phyloP scores from a whole-genome alignment of 2,113 vertebrate genomes.

The Pachyramphus minor region DNA sequence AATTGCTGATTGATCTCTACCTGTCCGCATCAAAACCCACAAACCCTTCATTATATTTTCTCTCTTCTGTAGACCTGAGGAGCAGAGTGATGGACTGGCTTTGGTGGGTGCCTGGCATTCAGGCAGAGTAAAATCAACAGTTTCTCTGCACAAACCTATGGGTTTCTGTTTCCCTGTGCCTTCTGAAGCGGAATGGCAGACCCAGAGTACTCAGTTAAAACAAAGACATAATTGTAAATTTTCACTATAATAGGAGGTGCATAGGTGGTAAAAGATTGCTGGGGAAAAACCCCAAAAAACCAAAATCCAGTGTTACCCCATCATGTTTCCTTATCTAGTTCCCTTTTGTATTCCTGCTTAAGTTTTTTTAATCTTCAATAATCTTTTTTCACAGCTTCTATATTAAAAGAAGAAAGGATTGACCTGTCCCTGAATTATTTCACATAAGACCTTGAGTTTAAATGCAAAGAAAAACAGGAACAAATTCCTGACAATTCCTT shows the following conservation, averaged over 20 bases:
- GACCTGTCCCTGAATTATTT: background rate
- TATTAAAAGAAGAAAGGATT: background rate
- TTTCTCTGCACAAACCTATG: background rate
- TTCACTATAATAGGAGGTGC: background rate
- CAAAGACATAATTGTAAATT: background rate
- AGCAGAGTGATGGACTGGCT: background rate
- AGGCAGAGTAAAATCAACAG: background rate
- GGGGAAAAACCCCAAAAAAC: accelerated
- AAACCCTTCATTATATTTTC: background rate
- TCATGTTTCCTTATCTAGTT: background rate
- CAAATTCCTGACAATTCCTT: background rate
- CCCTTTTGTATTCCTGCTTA: background rate
- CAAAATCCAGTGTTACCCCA: background rate
- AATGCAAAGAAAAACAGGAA: background rate
- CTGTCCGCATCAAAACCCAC: background rate
- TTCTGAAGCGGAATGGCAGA: background rate
- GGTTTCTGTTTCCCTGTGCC: background rate
- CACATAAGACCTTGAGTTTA: background rate
- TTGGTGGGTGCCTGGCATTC: background rate
- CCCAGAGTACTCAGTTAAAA: background rate
- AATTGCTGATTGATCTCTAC: background rate
- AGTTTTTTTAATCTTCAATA: background rate
- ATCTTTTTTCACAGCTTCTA: background rate
- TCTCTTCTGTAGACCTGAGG: background rate
- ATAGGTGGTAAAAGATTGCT: background rate